A percentile compares a stretch with the other conserved stretches of the same genome.
phyloP scores from a whole-genome alignment of 2,888 invertebrate genomes.

The Lissonota sp. region DNA sequence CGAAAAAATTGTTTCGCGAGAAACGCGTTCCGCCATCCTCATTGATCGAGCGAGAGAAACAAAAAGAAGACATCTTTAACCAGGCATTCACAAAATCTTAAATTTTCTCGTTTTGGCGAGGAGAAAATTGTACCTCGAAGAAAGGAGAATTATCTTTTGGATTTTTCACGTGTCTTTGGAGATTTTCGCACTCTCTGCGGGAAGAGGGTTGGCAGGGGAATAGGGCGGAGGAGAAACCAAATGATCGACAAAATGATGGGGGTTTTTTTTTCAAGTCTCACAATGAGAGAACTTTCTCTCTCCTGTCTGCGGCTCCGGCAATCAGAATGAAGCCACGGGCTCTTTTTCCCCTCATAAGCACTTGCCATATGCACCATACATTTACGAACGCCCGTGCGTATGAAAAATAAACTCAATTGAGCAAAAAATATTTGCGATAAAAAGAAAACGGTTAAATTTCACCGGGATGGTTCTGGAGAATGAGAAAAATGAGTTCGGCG shows the following conservation, averaged over 20 bases:
- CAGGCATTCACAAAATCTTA: too few species aligned
- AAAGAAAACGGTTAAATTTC: conserved; percentile 36
- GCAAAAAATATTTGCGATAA: background rate
- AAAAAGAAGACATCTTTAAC: too few species aligned
- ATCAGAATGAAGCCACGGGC: background rate
- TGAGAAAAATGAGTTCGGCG: conserved; percentile 3
- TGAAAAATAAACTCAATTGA: conserved; percentile 16
- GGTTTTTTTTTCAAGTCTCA: background rate
- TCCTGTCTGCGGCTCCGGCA: background rate
- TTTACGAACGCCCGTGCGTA: background rate
- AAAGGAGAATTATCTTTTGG: background rate
- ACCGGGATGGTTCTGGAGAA: background rate
- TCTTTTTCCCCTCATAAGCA: background rate
- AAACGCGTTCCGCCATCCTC: background rate
- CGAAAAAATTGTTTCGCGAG: conserved; percentile 43
- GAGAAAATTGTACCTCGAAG: background rate
- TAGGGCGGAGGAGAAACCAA: too few species aligned
- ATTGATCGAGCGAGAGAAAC: too few species aligned
- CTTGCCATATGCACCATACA: background rate
- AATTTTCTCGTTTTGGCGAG: too few species aligned
- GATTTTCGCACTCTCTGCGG: too few species aligned
- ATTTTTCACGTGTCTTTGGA: too few species aligned
- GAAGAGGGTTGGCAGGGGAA: too few species aligned
- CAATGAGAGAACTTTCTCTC: conserved; percentile 4
- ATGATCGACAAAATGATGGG: background rate